Percentiles rank a stretch among this genome's conserved stretches.
Conservation (phyloP, 2,888 invertebrate genomes). For the Mesodorylaimus sp. region DNA sequence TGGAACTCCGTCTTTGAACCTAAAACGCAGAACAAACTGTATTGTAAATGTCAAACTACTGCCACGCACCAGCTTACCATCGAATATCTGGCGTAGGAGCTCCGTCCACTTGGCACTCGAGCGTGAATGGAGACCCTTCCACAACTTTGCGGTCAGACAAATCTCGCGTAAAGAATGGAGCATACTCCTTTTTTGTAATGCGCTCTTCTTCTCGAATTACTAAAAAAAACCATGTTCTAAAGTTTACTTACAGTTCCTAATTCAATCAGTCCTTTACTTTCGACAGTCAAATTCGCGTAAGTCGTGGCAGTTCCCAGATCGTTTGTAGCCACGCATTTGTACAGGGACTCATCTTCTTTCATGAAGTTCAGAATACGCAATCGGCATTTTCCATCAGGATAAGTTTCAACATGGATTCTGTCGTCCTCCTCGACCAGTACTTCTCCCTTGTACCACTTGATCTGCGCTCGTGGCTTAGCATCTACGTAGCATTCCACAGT, state of each 20-base stretch:
- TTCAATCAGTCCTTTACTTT: not conserved
- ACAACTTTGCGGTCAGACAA: slow-evolving; percentile 31
- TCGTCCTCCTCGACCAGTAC: slow-evolving; percentile 35
- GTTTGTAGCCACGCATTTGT: slow-evolving; percentile 59
- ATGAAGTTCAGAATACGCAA: slow-evolving; percentile 19
- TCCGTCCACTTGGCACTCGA: slow-evolving; percentile 35
- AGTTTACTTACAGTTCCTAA: not conserved
- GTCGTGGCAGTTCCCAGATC: slow-evolving; percentile 45
- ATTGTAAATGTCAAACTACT: not conserved
- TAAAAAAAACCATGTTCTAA: too few species aligned
- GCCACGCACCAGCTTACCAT: slow-evolving; percentile 26
- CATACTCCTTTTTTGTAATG: slow-evolving; percentile 17
- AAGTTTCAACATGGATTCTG: slow-evolving; percentile 21
- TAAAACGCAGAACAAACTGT: not conserved
- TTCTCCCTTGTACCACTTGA: slow-evolving; percentile 42
- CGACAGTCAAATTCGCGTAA: not conserved
- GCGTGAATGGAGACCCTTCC: slow-evolving; percentile 23
- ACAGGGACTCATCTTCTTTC: slow-evolving; percentile 4
- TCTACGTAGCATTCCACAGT: slow-evolving; percentile 29
- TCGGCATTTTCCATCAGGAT: slow-evolving; percentile 25
- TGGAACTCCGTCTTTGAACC: slow-evolving; percentile 20
- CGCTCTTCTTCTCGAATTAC: slow-evolving; percentile 14
- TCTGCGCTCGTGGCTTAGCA: slow-evolving; percentile 20
- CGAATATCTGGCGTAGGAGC: slow-evolving; percentile 33
- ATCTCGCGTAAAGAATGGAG: slow-evolving; percentile 30